phyloP scores from a whole-genome alignment of 2,113 vertebrate species.

The Heterotilapia buettikoferi region DNA sequence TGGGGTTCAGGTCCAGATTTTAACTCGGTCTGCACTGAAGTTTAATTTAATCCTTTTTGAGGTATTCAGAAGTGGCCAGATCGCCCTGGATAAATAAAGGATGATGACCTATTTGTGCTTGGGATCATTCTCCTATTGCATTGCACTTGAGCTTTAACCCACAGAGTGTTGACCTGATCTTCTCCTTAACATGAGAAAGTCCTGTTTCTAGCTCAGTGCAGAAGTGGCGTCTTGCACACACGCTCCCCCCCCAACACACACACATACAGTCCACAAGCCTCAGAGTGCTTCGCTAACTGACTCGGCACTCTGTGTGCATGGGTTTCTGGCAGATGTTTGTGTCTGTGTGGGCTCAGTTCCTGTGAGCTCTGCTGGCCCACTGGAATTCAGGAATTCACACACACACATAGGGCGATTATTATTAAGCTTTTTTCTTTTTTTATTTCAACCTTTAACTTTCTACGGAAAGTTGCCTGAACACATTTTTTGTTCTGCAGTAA shows the following conservation, averaged over 20 bases:
- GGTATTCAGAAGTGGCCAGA: not conserved
- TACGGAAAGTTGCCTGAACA: not conserved
- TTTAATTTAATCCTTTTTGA: not conserved
- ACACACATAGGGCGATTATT: slow-evolving; percentile 25
- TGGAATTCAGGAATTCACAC: slow-evolving; percentile 32
- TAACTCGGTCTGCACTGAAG: not conserved
- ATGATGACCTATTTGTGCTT: not conserved
- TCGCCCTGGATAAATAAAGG: not conserved
- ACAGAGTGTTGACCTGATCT: not conserved
- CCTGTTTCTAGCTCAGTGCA: not conserved
- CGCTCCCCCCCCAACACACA: not conserved
- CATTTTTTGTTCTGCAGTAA: not conserved
- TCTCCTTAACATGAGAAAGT: not conserved
- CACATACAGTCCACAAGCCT: not conserved
- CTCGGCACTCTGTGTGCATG: not conserved
- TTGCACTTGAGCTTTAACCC: not conserved
- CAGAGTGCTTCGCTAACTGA: slow-evolving; percentile 13
- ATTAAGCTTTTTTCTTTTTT: not conserved
- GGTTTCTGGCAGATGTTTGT: slow-evolving; percentile 44
- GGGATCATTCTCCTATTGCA: not conserved
- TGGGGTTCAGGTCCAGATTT: not conserved
- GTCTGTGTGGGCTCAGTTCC: slow-evolving; percentile 48
- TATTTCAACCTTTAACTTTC: slow-evolving; percentile 1
- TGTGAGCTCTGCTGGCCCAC: slow-evolving; percentile 36
- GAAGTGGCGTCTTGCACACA: not conserved